These are phyloP conservation scores for Tragulus kanchil DNA, from an alignment of 2,113 vertebrate genomes.

Conservation along the genomic window DNA sequence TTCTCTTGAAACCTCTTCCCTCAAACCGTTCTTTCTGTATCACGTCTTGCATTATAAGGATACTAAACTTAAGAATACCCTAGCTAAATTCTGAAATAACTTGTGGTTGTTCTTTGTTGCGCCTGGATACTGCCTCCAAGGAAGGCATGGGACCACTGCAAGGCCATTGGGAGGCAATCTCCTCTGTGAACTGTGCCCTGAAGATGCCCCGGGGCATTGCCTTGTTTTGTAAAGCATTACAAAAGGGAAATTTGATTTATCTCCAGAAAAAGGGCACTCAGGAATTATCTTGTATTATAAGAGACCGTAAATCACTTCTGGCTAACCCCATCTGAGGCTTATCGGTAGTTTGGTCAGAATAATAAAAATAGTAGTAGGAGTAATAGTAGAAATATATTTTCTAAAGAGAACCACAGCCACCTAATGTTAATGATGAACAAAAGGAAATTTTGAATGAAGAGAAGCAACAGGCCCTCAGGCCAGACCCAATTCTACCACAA, in stretches of 20 bases:
- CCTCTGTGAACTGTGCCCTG: background rate
- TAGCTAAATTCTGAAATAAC: conserved; percentile 59
- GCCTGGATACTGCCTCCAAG: conserved; percentile 40
- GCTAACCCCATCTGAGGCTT: background rate
- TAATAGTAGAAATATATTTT: conserved; percentile 42
- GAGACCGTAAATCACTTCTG: conserved; percentile 45
- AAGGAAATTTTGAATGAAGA: conserved; percentile 63
- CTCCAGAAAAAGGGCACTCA: conserved; percentile 44
- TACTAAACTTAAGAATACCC: conserved; percentile 7
- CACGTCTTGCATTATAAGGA: conserved; percentile 4
- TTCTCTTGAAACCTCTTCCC: background rate
- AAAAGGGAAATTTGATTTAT: conserved; percentile 53
- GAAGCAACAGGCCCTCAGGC: conserved; percentile 60
- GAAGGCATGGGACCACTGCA: background rate
- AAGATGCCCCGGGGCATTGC: background rate
- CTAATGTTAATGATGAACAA: conserved; percentile 46
- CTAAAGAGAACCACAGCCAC: conserved; percentile 48
- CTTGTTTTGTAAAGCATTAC: conserved; percentile 49
- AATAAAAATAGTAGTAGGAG: conserved; percentile 19
- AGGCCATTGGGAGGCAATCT: background rate
- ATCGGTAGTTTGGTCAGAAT: conserved; percentile 57
- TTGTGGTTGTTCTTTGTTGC: conserved; percentile 59
- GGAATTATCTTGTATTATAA: conserved; percentile 36
- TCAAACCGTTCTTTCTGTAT: background rate
- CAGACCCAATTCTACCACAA: conserved; percentile 45